Evolutionary conservation across 2,797 vertebrate genomes (phyloP), one percentile per base, ranked within the genome.

Genomic region (Sebastes elongatus): DNA sequence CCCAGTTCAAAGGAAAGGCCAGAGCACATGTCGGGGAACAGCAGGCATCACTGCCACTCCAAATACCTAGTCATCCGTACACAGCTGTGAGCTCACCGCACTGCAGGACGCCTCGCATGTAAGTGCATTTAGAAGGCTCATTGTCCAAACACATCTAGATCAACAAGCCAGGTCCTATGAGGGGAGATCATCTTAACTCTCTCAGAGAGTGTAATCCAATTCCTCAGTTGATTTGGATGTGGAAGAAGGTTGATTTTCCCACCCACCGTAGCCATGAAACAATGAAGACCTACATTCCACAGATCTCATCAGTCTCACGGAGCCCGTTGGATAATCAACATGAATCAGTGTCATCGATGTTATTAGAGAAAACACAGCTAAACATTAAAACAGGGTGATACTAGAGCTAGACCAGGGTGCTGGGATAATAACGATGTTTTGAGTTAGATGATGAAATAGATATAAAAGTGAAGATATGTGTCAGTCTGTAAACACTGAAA

Each of bases 91-190:
- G 89, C 90, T 89, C 74, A 82, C 85, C 5, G 28, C 93, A 9
- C 92, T 6, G 66, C 89, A 55, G 90, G 90, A 81, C 9, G 9
- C 82, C 75, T 86, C 68, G 78, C 84, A 91, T 90, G 89, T 79
- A 91, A 91, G 86, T 85, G 86, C 85, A 72, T 88, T 92, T 87
- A 86, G 84, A 92, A 83, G 92, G 83, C 56, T 73, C 74, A 67
- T 88, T 94, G 92, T 94, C 93, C 85, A 91, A 93, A 86, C 88
- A 87, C 78, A 90, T 94, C 83, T 90, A 88, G 60, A 92, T 94
- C 92, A 93, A 92, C 90, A 85, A 86, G 68, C 64, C 60, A 22
- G 72, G 63, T 85, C 75, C 72, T 76, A 35, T 3, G 52, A 84
- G 42, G 70, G 61, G 27, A 82, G 80, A 82, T 91, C 76, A 71